Conservation (phyloP, 2,888 invertebrate genomes). For the Mesochorus sp. region DNA sequence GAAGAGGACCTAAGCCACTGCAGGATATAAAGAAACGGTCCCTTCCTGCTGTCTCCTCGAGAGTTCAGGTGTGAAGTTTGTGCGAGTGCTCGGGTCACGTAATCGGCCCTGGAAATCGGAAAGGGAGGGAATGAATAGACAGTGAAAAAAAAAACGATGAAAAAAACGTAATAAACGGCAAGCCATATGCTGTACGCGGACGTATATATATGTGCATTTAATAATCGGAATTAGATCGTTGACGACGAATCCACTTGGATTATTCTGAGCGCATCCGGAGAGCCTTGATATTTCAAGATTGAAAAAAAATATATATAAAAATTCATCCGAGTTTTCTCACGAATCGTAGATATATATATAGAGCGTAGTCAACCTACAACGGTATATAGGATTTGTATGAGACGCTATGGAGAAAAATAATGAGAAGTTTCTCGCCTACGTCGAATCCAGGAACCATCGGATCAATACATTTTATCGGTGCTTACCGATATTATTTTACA, state of each 20-base stretch:
- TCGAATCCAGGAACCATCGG: constrained; percentile 27
- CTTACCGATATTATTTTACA: too few species aligned
- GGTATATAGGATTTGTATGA: constrained; percentile 31
- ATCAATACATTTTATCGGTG: constrained; percentile 15
- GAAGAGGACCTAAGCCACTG: constrained; percentile 60
- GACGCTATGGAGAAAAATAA: background rate
- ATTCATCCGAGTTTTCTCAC: too few species aligned
- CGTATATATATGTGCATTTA: background rate
- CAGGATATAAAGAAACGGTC: constrained; percentile 62
- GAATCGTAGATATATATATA: constrained; percentile 1
- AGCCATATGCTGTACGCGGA: background rate
- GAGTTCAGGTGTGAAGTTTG: constrained; percentile 61
- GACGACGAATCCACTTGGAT: constrained; percentile 38
- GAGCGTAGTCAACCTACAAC: constrained; percentile 25
- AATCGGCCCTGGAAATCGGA: constrained; percentile 55
- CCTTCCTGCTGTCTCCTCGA: constrained; percentile 61
- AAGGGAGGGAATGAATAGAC: constrained; percentile 37
- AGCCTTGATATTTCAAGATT: constrained; percentile 32
- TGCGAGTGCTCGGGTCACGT: constrained; percentile 33
- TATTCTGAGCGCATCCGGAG: constrained; percentile 41
- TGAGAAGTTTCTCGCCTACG: constrained; percentile 21
- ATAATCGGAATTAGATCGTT: constrained; percentile 51
- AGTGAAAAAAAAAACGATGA: constrained; percentile 3
- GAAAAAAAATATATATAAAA: too few species aligned
- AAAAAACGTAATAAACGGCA: constrained; percentile 26